These are phyloP conservation scores for Drosophila vallismaia DNA, from an alignment of 2,888 invertebrate species.

Conservation along the genomic window DNA sequence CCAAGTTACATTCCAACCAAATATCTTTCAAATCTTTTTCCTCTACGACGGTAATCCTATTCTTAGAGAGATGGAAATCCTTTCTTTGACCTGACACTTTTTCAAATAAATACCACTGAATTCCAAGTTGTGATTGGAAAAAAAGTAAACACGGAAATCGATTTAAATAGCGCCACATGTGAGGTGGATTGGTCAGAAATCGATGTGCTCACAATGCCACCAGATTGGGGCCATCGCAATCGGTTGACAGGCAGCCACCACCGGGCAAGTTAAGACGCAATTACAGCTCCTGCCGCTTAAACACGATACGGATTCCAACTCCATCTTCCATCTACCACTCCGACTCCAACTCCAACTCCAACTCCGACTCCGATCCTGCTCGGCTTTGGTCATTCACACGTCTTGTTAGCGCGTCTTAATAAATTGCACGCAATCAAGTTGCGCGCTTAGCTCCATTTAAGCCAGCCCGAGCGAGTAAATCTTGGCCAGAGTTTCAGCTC, in stretches of 20 bases:
- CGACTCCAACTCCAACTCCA: neutral
- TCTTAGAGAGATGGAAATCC: conserved; percentile 10
- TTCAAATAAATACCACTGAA: conserved; percentile 5
- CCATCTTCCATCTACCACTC: conserved; percentile 45
- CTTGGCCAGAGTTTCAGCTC: conserved; percentile 55
- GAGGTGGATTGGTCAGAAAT: conserved; percentile 21
- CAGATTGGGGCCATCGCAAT: conserved; percentile 20
- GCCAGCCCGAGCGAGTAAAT: conserved; percentile 75
- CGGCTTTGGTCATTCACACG: conserved; percentile 79
- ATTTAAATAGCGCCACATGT: conserved; percentile 43
- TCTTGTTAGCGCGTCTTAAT: conserved; percentile 80
- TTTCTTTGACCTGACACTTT: conserved; percentile 4
- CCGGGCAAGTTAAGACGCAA: conserved; percentile 51
- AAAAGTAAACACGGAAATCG: conserved; percentile 25
- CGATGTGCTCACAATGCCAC: conserved; percentile 36
- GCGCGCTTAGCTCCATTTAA: conserved; percentile 79
- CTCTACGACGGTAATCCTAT: conserved; percentile 17
- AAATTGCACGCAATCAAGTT: conserved; percentile 78
- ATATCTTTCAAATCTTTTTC: conserved; percentile 4
- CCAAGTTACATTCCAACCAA: neutral
- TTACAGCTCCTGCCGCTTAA: conserved; percentile 55
- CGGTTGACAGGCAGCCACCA: conserved; percentile 51
- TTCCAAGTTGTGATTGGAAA: conserved; percentile 19
- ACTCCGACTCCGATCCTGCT: conserved; percentile 53
- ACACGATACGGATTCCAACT: neutral